Percentiles rank a stretch among this genome's conserved stretches.
Conservation (phyloP, 1,140 invertebrate genomes). For the Ylistrum balloti region DNA sequence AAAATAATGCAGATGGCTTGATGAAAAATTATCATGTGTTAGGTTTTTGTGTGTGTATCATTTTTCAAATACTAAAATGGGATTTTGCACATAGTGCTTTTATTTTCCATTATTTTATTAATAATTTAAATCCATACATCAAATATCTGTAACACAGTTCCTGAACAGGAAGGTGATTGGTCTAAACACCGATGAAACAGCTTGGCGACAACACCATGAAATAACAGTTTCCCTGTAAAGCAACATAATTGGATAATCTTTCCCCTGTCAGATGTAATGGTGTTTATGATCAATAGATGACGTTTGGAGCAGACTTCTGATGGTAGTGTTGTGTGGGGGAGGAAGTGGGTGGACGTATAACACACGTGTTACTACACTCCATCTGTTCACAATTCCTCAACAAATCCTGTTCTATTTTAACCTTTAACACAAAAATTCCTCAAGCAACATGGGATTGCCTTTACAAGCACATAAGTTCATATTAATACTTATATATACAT, state of each 20-base stretch:
- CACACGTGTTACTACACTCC: too few relatives aligned
- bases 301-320: neutral
- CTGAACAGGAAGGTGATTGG: neutral
- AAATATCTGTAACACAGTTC: neutral
- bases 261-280: neutral
- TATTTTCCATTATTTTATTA: neutral
- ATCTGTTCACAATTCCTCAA: too few relatives aligned
- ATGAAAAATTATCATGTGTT: too few relatives aligned
- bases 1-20: too few relatives aligned
- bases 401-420: too few relatives aligned
- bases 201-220: neutral
- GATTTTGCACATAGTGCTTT: neutral
- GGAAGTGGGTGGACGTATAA: neutral
- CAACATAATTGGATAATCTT: slow-evolving; percentile 18
- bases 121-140: neutral
- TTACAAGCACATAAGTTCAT: too few relatives aligned
- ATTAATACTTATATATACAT: too few relatives aligned
- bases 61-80: too few relatives aligned
- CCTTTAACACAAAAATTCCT: too few relatives aligned
- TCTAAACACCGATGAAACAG: slow-evolving; percentile 17
- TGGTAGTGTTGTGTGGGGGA: neutral
- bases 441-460: too few relatives aligned
- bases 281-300: slow-evolving; percentile 10
- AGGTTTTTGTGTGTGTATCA: too few relatives aligned
- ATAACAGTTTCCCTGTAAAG: neutral